These are phyloP conservation scores for Hemistola chrysoprasaria DNA, from an alignment of 2,888 invertebrate genomes.

Conservation along the genomic window DNA sequence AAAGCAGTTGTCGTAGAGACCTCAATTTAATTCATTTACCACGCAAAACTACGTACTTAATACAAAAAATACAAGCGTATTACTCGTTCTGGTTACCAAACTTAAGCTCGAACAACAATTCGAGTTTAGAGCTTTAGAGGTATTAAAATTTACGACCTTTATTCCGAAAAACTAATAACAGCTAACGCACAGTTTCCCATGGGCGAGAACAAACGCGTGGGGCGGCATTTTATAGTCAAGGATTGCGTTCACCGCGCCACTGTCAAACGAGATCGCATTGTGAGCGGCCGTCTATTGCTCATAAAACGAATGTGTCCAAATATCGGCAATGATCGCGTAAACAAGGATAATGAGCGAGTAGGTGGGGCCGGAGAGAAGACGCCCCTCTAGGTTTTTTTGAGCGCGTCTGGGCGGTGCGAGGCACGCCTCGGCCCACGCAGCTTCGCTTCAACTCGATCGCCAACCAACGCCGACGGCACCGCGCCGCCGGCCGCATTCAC, in stretches of 20 bases:
- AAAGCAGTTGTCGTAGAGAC: too few relatives aligned
- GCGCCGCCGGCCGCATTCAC: conserved; percentile 53
- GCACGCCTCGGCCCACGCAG: conserved; percentile 32
- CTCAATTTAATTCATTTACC: too few relatives aligned
- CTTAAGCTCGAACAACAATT: too few relatives aligned
- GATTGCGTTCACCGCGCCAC: conserved; percentile 68
- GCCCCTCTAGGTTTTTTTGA: conserved; percentile 76
- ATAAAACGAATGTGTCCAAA: conserved; percentile 67
- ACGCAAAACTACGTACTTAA: too few relatives aligned
- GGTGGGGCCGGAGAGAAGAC: conserved; percentile 71
- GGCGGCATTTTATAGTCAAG: conserved; percentile 76
- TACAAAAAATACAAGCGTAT: conserved; percentile 12
- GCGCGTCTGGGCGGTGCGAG: conserved; percentile 67
- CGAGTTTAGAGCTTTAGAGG: too few relatives aligned
- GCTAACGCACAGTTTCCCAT: conserved; percentile 59
- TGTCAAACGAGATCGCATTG: conserved; percentile 73
- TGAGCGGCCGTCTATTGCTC: conserved; percentile 59
- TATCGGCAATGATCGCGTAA: conserved; percentile 73
- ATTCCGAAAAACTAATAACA: conserved; percentile 36
- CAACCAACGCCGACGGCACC: conserved; percentile 55
- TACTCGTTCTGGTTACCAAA: too few relatives aligned
- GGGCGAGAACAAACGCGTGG: conserved; percentile 67
- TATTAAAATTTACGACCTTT: conserved; percentile 23
- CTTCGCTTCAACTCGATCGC: too few relatives aligned
- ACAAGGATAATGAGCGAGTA: conserved; percentile 77